Evolutionary conservation across 2,797 vertebrate genomes (phyloP).

Genomic region (Lepus townsendii): DNA sequence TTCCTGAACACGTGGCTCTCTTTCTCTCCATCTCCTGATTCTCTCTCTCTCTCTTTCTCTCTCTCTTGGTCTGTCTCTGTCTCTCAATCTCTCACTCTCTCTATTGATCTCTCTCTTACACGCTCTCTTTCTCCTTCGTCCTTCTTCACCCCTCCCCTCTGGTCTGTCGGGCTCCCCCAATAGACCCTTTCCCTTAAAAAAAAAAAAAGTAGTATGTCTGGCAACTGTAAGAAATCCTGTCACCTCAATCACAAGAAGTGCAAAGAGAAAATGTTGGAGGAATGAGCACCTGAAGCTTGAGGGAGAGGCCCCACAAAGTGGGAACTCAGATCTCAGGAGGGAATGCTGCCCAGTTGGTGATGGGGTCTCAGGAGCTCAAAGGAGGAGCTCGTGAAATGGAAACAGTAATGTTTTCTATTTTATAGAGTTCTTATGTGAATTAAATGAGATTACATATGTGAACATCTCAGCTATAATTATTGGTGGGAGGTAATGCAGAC

Average conservation of each 20-base stretch:
- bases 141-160: too few species aligned
- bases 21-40: too few species aligned
- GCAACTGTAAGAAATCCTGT: background rate
- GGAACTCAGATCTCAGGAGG: background rate
- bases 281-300: background rate
- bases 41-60: too few species aligned
- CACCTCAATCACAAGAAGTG: background rate
- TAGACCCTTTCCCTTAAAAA: background rate
- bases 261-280: background rate
- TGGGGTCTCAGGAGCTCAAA: background rate
- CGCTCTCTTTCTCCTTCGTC: too few species aligned
- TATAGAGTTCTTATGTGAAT: background rate
- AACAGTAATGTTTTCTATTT: background rate
- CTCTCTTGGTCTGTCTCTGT: too few species aligned
- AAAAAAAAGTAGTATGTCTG: background rate
- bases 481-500: background rate
- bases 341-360: background rate
- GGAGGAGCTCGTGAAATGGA: background rate
- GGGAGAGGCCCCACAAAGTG: background rate
- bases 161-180: too few species aligned
- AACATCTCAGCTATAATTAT: background rate
- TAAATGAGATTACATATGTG: background rate
- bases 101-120: too few species aligned
- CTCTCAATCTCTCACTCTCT: too few species aligned
- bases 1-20: too few species aligned